Evolutionary conservation across 2,888 invertebrate genomes (phyloP), one percentile per base, ranked within the genome.

Genomic region (Amblyjoppa proteus): DNA sequence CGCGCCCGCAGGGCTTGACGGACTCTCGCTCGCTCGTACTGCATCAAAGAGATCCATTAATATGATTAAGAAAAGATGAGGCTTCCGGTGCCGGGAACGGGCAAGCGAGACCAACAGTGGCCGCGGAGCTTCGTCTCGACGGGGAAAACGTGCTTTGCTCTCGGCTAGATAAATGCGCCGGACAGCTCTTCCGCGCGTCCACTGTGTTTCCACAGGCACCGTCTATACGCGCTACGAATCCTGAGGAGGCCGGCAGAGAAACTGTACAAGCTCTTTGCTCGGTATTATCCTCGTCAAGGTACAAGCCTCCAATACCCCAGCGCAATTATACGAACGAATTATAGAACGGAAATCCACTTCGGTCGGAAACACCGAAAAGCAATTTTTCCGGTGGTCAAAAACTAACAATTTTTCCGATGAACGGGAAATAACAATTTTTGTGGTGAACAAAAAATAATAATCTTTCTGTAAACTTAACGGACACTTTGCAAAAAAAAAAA

Each of bases 41-140:
- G 81, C 83, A 83, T 87, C 87, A 87, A 87, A 87, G 86, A 81
- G 86, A 82, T 87, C 84, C 83, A 79, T 81, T 87, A 87, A 87
- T 87, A 87, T 64, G 77, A 83, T 86, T 84, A 87, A 77, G 81
- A 84, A 86, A 83, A 86, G 81, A 84, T 83, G 79, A 28, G 73
- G 74, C 83, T 71, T 70, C 78, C 74, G 25, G 66, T 71, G 25
- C 64, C 70, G 41, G 25, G 64, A 64, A 64, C 28, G 28, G 61
- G 53, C 64, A 73, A 66, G 73, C 25, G 38, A 53, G 66, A 45
- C 34, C 58, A 75, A 64, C 64, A 51, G 73, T 64, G 75, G 71
- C 56, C 53, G 49, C 71, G 56, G 25, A 53, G 11, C 77, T 66
- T 31, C 28, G 20, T 51, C 66, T 41, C 34, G 20, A 66, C 41